Evolutionary conservation across 2,113 vertebrate genomes (phyloP).

Genomic region (Glaucomys volans): DNA sequence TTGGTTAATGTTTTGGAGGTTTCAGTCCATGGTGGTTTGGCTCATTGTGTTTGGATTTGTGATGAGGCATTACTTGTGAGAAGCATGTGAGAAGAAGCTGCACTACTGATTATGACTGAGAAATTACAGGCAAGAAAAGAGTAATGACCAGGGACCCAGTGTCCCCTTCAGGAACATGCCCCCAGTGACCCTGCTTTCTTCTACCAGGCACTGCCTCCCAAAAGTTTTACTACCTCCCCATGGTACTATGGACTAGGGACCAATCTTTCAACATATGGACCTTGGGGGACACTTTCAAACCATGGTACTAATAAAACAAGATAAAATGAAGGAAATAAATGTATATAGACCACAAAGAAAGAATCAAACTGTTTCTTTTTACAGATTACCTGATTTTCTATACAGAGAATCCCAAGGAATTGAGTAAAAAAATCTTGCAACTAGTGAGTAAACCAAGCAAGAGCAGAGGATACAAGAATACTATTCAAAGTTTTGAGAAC

Average conservation of each 20-base stretch:
- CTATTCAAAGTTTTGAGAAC: not conserved
- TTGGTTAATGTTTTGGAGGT: too few relatives aligned
- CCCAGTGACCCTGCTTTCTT: too few relatives aligned
- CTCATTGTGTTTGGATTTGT: too few relatives aligned
- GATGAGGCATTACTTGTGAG: too few relatives aligned
- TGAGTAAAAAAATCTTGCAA: not conserved
- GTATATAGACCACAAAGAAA: not conserved
- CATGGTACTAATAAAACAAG: not conserved
- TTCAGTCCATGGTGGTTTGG: too few relatives aligned
- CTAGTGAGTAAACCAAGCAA: not conserved
- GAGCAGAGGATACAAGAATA: not conserved
- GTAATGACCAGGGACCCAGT: too few relatives aligned
- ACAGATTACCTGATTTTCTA: not conserved
- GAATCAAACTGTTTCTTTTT: not conserved
- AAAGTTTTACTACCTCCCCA: not conserved
- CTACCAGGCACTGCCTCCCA: too few relatives aligned
- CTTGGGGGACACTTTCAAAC: not conserved
- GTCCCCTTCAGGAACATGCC: too few relatives aligned
- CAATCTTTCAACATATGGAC: too few relatives aligned
- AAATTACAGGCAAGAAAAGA: too few relatives aligned
- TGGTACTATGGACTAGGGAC: not conserved
- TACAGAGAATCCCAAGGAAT: not conserved
- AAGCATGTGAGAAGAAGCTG: too few relatives aligned
- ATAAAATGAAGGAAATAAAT: not conserved
- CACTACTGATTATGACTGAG: too few relatives aligned